Percentiles rank a stretch among this genome's conserved stretches.
Evolutionary conservation across 2,113 vertebrate species (phyloP).

Genomic region (Dicentrarchus labrax): DNA sequence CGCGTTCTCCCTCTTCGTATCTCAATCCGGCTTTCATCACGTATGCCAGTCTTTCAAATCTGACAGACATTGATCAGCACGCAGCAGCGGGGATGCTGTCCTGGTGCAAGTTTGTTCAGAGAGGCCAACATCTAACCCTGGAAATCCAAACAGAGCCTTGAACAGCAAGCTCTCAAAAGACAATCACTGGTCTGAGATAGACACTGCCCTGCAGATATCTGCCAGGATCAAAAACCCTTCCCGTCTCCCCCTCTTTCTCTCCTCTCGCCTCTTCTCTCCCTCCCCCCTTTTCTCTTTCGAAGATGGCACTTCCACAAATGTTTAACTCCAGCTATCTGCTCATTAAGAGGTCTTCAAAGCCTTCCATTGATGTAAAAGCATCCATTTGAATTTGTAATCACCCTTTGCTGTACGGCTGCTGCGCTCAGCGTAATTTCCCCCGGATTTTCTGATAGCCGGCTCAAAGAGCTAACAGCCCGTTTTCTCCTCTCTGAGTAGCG

Average conservation of each 20-base stretch:
- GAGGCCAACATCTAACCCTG: slow-evolving; percentile 58
- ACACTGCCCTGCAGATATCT: slow-evolving; percentile 85
- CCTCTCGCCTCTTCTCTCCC: slow-evolving; percentile 18
- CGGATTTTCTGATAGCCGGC: slow-evolving; percentile 76
- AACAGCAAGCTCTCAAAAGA: slow-evolving; percentile 63
- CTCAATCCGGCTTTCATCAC: slow-evolving; percentile 68
- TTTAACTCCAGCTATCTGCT: slow-evolving; percentile 86
- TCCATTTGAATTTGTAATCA: slow-evolving; percentile 95
- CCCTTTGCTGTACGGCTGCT: slow-evolving; percentile 83
- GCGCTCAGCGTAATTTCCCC: slow-evolving; percentile 85
- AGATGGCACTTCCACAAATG: slow-evolving; percentile 88
- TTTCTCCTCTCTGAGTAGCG: slow-evolving; percentile 55
- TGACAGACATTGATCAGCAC: slow-evolving; percentile 65
- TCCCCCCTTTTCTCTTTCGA: slow-evolving; percentile 58
- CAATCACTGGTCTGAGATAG: slow-evolving; percentile 45
- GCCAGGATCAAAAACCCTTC: slow-evolving; percentile 88
- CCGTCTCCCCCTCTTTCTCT: slow-evolving; percentile 19
- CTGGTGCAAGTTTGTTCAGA: slow-evolving; percentile 56
- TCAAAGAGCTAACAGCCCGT: slow-evolving; percentile 75
- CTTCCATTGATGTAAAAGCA: slow-evolving; percentile 92
- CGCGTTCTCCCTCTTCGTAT: slow-evolving; percentile 32
- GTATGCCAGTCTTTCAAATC: slow-evolving; percentile 59
- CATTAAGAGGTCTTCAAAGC: slow-evolving; percentile 93
- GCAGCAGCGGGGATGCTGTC: slow-evolving; percentile 47
- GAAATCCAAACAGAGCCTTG: slow-evolving; percentile 60